phyloP scores from a whole-genome alignment of 2,888 invertebrate species.

The Vesta saturnalis region DNA sequence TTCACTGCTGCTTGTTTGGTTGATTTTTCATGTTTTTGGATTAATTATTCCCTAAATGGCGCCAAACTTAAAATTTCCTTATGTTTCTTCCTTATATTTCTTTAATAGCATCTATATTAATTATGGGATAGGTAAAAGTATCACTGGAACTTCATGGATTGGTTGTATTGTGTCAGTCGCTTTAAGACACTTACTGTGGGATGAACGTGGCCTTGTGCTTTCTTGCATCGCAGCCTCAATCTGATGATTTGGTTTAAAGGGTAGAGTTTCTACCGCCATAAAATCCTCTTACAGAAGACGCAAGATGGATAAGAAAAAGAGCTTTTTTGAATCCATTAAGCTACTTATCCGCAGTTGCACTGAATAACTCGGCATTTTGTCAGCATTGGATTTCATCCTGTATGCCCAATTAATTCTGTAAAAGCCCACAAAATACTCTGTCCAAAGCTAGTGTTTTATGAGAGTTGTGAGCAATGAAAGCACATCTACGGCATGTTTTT shows the following conservation, averaged over 20 bases:
- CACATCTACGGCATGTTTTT: not conserved
- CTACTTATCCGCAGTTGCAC: not conserved
- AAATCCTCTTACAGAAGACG: conserved; percentile 3
- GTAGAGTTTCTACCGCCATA: not conserved
- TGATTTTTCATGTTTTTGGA: conserved; percentile 8
- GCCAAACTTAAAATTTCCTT: conserved; percentile 1
- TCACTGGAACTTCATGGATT: not conserved
- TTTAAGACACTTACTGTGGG: no score
- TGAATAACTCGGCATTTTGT: not conserved
- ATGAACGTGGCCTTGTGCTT: conserved; percentile 1
- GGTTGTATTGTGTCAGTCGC: not conserved
- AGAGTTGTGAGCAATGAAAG: not conserved
- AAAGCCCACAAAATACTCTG: not conserved
- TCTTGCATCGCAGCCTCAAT: not conserved
- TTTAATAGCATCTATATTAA: no score
- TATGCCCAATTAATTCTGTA: conserved; percentile 2
- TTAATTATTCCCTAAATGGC: not conserved
- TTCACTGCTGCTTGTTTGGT: not conserved
- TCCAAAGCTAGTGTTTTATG: not conserved
- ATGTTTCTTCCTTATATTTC: not conserved
- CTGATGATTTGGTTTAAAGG: not conserved
- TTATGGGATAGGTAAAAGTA: no score
- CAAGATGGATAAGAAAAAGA: not conserved
- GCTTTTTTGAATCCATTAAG: not conserved
- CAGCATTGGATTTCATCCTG: conserved; percentile 6